phyloP scores from a whole-genome alignment of 2,797 vertebrate species.

The Perodicticus potto region DNA sequence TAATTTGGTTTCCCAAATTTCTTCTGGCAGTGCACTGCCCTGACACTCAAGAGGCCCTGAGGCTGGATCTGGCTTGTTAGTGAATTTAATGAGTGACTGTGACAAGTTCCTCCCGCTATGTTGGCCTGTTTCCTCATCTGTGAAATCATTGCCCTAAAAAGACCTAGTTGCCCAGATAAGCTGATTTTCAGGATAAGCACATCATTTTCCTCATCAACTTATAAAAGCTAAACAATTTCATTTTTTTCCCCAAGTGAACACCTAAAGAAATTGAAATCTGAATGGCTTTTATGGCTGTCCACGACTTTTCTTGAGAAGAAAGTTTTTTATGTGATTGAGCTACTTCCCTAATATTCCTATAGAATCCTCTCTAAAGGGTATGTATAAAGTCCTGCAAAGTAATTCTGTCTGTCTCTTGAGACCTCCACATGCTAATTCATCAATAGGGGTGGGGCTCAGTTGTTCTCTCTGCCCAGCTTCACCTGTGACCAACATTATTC shows the following conservation, averaged over 20 bases:
- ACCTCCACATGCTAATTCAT: not conserved
- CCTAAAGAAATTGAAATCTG: not conserved
- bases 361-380: slow-evolving; percentile 7
- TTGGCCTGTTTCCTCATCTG: slow-evolving; percentile 27
- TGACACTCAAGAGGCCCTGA: not conserved
- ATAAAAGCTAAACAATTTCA: slow-evolving; percentile 2
- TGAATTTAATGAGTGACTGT: not conserved
- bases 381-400: not conserved
- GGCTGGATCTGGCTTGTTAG: not conserved
- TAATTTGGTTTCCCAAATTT: not conserved
- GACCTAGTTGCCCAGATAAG: not conserved
- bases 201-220: not conserved
- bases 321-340: not conserved
- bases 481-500: not conserved
- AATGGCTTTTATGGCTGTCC: not conserved
- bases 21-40: not conserved
- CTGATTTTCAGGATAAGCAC: not conserved
- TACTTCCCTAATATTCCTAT: not conserved
- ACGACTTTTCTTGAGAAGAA: slow-evolving; percentile 35
- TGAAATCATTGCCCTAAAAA: not conserved
- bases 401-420: not conserved
- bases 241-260: slow-evolving; percentile 46
- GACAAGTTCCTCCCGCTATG: not conserved
- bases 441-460: not conserved
- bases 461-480: not conserved